phyloP scores from a whole-genome alignment of 2,888 invertebrate species.

The Trypoxylon attenuatum region DNA sequence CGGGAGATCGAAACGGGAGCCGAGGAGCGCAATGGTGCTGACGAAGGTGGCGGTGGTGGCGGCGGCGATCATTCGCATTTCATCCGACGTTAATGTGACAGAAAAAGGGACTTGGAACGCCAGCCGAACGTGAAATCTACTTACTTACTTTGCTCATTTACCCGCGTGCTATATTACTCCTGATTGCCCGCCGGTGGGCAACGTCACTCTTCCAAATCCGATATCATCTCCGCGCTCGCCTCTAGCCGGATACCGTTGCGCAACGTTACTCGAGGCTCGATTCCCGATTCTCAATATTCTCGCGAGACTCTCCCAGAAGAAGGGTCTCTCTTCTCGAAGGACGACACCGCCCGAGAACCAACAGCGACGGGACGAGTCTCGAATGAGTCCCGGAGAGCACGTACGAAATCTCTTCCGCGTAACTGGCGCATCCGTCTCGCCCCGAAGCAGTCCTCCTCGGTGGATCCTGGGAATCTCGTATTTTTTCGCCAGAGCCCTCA shows the following conservation, averaged over 20 bases:
- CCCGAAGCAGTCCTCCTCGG: conserved; percentile 53
- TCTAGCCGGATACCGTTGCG: conserved; percentile 23
- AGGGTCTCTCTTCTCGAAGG: neutral
- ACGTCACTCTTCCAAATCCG: conserved; percentile 25
- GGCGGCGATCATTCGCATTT: conserved; percentile 28
- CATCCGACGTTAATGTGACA: conserved; percentile 36
- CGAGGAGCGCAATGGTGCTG: too few relatives aligned
- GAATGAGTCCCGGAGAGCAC: neutral
- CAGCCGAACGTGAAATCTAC: conserved; percentile 17
- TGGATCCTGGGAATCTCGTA: conserved; percentile 70
- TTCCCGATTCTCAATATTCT: neutral
- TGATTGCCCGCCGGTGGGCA: conserved; percentile 11
- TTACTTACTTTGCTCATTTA: conserved; percentile 22
- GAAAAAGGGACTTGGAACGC: conserved; percentile 12
- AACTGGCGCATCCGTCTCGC: conserved; percentile 29
- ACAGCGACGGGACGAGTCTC: neutral
- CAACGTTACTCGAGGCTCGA: conserved; percentile 18
- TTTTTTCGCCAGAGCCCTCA: conserved; percentile 59
- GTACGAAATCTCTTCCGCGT: conserved; percentile 53
- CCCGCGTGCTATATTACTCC: conserved; percentile 22
- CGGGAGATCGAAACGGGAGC: too few relatives aligned
- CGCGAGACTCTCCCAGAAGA: neutral
- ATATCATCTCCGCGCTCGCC: conserved; percentile 32
- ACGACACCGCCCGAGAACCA: too few relatives aligned
- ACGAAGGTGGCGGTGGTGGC: neutral